Base-by-base conservation (phyloP, 64 coral and sea anemone genomes). In the Pachyseris speciosa region DNA sequence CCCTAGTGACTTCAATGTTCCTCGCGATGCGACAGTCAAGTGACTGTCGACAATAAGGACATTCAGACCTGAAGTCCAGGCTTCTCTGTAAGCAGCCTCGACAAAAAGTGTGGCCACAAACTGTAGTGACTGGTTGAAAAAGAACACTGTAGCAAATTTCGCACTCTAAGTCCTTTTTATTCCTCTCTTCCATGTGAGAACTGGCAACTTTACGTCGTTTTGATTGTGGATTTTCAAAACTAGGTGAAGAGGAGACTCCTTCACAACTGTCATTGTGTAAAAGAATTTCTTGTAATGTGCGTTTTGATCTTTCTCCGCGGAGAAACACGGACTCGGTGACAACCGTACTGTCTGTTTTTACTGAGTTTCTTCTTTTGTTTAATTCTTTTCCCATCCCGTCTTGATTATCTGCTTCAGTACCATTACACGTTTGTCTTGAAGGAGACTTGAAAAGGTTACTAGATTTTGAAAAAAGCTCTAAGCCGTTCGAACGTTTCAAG, bases 11-110 rank as follows among this genome's bases (percentile, higher is more conserved):
- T n/a, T 69, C 20, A 40, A 9, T 59, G 29, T 83, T 59, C 31
- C 67, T 74, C 22, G 69, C 68, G 24, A 70, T 48, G 37, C 50
- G 17, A 33, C 69, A 84, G 68, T 97, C 31, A 28, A 93, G 48
- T 3, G 60, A 42, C 34, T n/a, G 33, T 32, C 84, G 66, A 43
- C 91, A 94, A 15, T 65, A 89, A 0, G 75, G 77, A 44, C 85
- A 94, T 15, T 64, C 77, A 1, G 57, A 0, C 44, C 37, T 58
- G 33, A 40, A 57, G 12, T 81, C 77, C 1, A 81, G 52, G 16
- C 30, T 24, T 39, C 77, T 60, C 32, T 69, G 25, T 16, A 81
- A 20, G 31, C 77, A 81, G 7, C 9, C 36, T 7, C 77, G 33
- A 52, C 77, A 81, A 40, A 81, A 81, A 8, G 52, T 81, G 52